A percentile compares a stretch with the other conserved stretches of the same genome.
phyloP scores from a whole-genome alignment of 2,888 invertebrate species.

The Homarus gammarus region DNA sequence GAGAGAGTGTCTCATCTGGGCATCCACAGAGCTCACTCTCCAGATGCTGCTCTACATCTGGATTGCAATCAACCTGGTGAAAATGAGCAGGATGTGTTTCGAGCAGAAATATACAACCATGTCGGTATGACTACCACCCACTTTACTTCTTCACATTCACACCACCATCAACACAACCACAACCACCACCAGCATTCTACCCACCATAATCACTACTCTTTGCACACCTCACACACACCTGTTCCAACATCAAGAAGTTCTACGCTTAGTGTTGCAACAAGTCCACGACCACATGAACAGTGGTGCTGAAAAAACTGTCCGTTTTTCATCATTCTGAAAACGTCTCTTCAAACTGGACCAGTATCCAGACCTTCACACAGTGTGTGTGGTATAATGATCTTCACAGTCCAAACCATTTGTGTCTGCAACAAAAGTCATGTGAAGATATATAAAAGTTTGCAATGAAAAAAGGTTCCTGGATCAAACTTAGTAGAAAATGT shows the following conservation, averaged over 20 bases:
- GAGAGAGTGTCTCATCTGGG: not conserved
- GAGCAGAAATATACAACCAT: conserved; percentile 39
- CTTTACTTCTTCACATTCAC: conserved; percentile 21
- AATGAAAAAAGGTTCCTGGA: not conserved
- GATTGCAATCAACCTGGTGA: conserved; percentile 10
- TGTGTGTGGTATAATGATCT: not conserved
- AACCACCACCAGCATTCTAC: conserved; percentile 37
- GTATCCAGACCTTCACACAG: not conserved
- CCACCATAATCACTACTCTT: conserved; percentile 27
- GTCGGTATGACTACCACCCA: not conserved
- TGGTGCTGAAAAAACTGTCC: conserved; percentile 47
- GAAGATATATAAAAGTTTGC: not conserved
- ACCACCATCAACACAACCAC: conserved; percentile 27
- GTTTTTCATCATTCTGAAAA: not conserved
- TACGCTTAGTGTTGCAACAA: conserved; percentile 53
- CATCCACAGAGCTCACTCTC: conserved; percentile 33
- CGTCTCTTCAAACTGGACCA: not conserved
- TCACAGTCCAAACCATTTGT: not conserved
- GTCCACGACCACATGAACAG: conserved; percentile 62
- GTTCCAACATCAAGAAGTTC: conserved; percentile 32
- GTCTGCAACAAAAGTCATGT: not conserved
- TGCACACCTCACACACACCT: conserved; percentile 22
- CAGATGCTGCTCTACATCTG: conserved; percentile 38
- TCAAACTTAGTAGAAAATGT: not conserved
- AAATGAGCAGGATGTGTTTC: conserved; percentile 20